Conservation (phyloP, 2,797 vertebrate species). For the Rhyacichthys aspro region DNA sequence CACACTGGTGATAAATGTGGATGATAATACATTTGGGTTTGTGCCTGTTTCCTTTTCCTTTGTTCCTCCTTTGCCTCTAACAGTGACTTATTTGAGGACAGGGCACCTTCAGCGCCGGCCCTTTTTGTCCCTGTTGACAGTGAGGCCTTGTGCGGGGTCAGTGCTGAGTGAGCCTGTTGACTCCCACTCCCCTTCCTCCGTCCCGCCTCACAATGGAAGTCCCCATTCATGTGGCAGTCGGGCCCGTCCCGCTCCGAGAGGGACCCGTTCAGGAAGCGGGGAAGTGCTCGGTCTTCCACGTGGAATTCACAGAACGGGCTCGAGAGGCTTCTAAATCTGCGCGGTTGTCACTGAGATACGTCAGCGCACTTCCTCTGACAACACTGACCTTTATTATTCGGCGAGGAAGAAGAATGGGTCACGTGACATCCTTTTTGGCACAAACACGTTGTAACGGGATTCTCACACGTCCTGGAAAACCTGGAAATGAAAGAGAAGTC, state of each 20-base stretch:
- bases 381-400: slow-evolving; percentile 47
- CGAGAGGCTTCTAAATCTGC: slow-evolving; percentile 37
- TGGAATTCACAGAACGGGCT: slow-evolving; percentile 41
- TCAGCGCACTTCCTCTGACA: slow-evolving; percentile 55
- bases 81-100: slow-evolving; percentile 41
- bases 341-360: slow-evolving; percentile 38
- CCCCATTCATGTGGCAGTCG: slow-evolving; percentile 64
- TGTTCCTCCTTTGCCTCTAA: slow-evolving; percentile 27
- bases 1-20: slow-evolving; percentile 31
- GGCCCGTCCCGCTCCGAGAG: slow-evolving; percentile 58
- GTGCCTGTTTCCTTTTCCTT: slow-evolving; percentile 23
- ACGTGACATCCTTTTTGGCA: slow-evolving; percentile 40
- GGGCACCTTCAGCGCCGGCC: slow-evolving; percentile 32
- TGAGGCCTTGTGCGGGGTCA: slow-evolving; percentile 62
- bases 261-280: slow-evolving; percentile 56
- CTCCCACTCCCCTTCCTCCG: slow-evolving; percentile 75
- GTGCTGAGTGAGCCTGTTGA: slow-evolving; percentile 74
- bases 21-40: slow-evolving; percentile 24
- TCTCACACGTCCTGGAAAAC: not conserved
- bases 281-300: slow-evolving; percentile 22
- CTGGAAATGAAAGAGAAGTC: too few species aligned
- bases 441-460: slow-evolving; percentile 31
- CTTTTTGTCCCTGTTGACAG: slow-evolving; percentile 78
- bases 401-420: slow-evolving; percentile 46
- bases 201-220: slow-evolving; percentile 70